Percentiles rank a stretch among this genome's conserved stretches.
These are phyloP conservation scores for Ardeotis arabs DNA, from an alignment of 2,113 vertebrate species.

Conservation along the genomic window DNA sequence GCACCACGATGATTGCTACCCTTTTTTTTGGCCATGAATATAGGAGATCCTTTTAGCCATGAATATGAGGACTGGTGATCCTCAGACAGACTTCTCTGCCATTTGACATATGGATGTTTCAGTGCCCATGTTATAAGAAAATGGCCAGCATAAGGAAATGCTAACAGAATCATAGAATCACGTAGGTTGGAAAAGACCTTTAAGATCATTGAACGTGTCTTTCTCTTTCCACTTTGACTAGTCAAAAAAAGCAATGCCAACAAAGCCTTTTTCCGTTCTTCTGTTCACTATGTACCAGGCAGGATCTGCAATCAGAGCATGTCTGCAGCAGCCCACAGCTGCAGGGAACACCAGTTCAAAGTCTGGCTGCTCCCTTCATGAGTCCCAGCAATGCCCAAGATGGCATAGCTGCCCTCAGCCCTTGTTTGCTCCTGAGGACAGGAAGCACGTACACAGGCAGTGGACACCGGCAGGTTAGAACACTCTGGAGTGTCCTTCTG, in stretches of 20 bases:
- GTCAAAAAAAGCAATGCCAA: background rate
- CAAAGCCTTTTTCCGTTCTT: background rate
- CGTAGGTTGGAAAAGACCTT: background rate
- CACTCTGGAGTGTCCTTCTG: background rate
- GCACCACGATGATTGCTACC: background rate
- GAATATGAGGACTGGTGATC: background rate
- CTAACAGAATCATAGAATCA: background rate
- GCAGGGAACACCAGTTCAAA: background rate
- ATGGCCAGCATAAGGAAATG: background rate
- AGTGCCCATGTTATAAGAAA: background rate
- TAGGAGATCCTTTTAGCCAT: background rate
- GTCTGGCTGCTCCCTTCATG: background rate
- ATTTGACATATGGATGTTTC: background rate
- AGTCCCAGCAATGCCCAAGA: background rate
- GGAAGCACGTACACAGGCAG: fast-evolving
- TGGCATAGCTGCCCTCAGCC: background rate
- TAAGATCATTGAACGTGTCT: background rate
- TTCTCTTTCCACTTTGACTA: background rate
- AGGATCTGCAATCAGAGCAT: background rate
- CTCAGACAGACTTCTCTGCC: background rate
- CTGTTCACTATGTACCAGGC: background rate
- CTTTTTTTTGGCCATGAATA: too few relatives aligned
- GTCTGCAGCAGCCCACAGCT: background rate
- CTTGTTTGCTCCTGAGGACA: background rate
- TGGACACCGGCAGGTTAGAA: fast-evolving